Evolutionary conservation across 2,888 invertebrate species (phyloP).

Genomic region (Rhagium mordax): DNA sequence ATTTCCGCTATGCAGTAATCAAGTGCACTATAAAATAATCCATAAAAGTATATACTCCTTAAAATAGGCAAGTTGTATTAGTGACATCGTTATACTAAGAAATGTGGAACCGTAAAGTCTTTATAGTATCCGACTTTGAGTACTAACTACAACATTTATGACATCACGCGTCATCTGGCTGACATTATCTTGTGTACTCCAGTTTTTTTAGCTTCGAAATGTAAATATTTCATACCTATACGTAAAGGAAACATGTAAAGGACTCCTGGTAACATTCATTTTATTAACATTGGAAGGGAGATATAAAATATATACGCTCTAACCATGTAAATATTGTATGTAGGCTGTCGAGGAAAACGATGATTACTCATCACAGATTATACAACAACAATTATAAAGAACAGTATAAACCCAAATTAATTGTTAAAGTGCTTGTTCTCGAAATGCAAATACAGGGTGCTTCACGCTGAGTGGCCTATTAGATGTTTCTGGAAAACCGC

Average conservation of each 20-base stretch:
- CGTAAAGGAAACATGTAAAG: neutral
- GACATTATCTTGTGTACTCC: conserved; percentile 11
- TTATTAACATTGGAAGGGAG: conserved; percentile 1
- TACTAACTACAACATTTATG: conserved; percentile 22
- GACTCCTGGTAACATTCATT: conserved; percentile 9
- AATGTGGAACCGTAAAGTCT: conserved; percentile 13
- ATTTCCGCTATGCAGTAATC: neutral
- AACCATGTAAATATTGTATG: conserved; percentile 1
- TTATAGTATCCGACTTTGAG: conserved; percentile 19
- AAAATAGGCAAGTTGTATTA: conserved; percentile 10
- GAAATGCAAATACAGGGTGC: no score
- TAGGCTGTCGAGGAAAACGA: neutral
- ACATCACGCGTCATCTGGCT: conserved; percentile 25
- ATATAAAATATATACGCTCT: neutral
- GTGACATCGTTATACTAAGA: conserved; percentile 20
- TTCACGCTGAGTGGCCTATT: no score
- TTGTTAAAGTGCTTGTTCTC: no score
- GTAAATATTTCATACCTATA: conserved; percentile 11
- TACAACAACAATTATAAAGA: neutral
- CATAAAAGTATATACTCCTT: conserved; percentile 12
- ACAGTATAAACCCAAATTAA: neutral
- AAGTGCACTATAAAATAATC: conserved; percentile 20
- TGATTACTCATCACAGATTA: neutral
- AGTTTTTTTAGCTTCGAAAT: neutral
- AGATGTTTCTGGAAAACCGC: no score